Base-by-base conservation (phyloP, 2,113 vertebrate species). In the Hylia prasina region DNA sequence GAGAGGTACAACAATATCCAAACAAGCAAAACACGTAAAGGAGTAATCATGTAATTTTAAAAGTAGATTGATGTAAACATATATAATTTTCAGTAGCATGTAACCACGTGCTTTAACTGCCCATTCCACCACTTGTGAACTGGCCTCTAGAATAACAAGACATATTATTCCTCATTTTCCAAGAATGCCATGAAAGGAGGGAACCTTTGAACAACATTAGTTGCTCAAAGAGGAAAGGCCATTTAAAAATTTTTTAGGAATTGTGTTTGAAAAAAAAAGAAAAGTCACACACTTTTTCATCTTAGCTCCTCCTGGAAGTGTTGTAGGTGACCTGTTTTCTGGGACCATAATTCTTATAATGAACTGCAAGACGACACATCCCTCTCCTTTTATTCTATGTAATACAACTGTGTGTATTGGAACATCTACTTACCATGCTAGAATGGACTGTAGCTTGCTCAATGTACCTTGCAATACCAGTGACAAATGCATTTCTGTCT, bases 371-470 rank as follows among this genome's bases (percentile, higher is more conserved):
- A 90, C 13, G 37, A 77, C 3, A 9, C 1, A 21, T 56, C 66
- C 15, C 69, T 73, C 54, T 63, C 17, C 19, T 71, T 87, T 71
- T 23, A 58, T 27, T 81, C 27, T 40, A 82, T 6, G 1, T 21
- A 63, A 60, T 7, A 57, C 20, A 28, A 17, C 61, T 60, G 21
- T 28, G 48, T 11, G 1, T 16, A 60, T 10, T 12, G 2, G 60
- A 81, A 76, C n/a, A 73, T 16, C 14, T 65, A 69, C 68, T 97
- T 98, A 99, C 99, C 99, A 99, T 99, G 98, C 98, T 99, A 40
- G 99, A 99, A 96, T 99, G 99, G 82, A 99, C 98, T 1, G 99
- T 99, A 76, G 99, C 99, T 92, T 99, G 99, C 87, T 99, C 99
- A 23, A 99, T 99, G 97, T 99, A 99, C 96, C 99, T 98, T 44